Base-by-base conservation (phyloP, 1,140 invertebrate genomes). In the Euura lappo region DNA sequence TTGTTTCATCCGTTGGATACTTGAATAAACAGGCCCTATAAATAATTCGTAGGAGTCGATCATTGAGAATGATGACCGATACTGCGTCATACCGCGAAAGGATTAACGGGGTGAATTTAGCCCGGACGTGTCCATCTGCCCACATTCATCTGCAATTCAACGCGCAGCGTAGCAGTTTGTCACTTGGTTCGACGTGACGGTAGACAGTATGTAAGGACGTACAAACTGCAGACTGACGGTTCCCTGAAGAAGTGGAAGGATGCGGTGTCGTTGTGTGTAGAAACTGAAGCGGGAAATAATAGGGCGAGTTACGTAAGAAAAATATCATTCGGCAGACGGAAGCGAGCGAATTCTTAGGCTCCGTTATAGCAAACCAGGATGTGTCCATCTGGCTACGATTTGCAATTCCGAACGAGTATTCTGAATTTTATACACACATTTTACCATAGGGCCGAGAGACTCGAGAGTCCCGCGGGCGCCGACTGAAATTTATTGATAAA, bases 81-180 rank as follows among this genome's bases (percentile, higher is more conserved):
- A 28, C 28, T 28, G 28, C 28, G 28, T 1, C 28, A 28, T 28
- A 28, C 28, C 28, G 28, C 28, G 28, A 28, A 28, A 28, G 28
- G 28, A 28, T 28, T 28, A 28, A 28, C 28, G 28, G 28, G 28
- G 28, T 28, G 28, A 28, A 78, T 81, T 80, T 73, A 78, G 72
- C 76, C 78, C 78, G 80, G 78, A 78, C 76, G 81, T 83, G 79
- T 82, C 82, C 84, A 86, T 86, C 84, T 84, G 84, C 84, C 77
- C 75, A 64, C 76, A 77, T 74, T 79, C 66, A 86, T 86, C 79
- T 86, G 82, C 83, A 86, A 85, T 86, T 86, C 83, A 85, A 86
- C 83, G 81, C 8, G 67, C 8, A 8, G 11, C 67, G 67, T n/a
- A 68, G 67, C 28, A 44, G 67, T 68, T 44, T 68, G 67, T 44